Base-by-base conservation (phyloP, 2,888 invertebrate genomes). In the Ceraclea dissimilis region DNA sequence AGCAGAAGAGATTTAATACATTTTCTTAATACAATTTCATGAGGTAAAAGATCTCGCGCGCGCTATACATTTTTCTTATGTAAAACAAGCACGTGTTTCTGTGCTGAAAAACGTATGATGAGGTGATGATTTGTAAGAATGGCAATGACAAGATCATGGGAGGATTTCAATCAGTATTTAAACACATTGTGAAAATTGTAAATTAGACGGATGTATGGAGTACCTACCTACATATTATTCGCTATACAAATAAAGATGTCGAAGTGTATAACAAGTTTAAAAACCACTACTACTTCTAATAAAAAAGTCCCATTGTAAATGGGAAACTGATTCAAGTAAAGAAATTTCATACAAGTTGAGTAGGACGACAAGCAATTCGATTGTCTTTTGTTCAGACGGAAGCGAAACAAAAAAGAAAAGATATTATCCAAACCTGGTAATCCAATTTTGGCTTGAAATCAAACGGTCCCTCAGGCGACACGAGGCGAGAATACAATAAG, bases 381-480 rank as follows among this genome's bases (percentile, higher is more conserved):
- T 55, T 55, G 55, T 51, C 49, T 55, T 54, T 54, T 51, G 55
- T 55, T 54, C 55, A 46, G 18, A 49, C 50, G 56, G 56, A 56
- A 39, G 48, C 51, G 51, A 56, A 56, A 51, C 56, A 51, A 56
- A 56, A 55, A 51, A 56, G 51, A 43, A 8, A 20, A 34, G 43
- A 49, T 56, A 57, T 57, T 57, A 60, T 55, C 60, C 49, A 57
- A 60, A 57, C 47, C 60, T 52, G 60, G 60, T 52, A 60, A 57
- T 60, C 57, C 55, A 54, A 54, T 60, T 57, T 57, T 48, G 58
- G 54, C 52, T 34, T 17, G 26, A 50, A 55, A 55, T 55, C 55
- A 55, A 56, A 51, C 47, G 51, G 20, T 51, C 51, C 47, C 51
- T 13, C 10, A 33, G 50, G 18, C 34, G 5, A 22, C 22, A 26